Percentiles rank a stretch among this genome's conserved stretches.
These are phyloP conservation scores for Oceanodroma tethys DNA, from an alignment of 2,113 vertebrate species.

Conservation along the genomic window DNA sequence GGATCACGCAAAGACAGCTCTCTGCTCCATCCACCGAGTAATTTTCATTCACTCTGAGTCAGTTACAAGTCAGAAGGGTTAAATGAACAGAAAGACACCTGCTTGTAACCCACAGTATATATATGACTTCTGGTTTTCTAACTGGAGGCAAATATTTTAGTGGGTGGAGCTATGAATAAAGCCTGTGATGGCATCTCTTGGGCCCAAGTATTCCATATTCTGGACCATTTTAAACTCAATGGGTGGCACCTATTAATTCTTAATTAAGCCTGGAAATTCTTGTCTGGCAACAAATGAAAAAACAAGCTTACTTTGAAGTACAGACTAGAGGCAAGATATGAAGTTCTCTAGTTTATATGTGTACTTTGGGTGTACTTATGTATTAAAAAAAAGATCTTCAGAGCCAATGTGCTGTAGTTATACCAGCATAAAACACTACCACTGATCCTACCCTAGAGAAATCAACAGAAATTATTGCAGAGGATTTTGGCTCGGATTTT, in stretches of 20 bases:
- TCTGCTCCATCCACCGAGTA: background rate
- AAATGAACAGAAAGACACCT: background rate
- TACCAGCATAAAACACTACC: background rate
- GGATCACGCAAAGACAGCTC: background rate
- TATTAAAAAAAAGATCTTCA: background rate
- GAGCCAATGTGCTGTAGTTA: background rate
- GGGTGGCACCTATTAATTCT: slow-evolving; percentile 28
- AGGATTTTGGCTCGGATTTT: background rate
- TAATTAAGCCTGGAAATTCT: slow-evolving; percentile 50
- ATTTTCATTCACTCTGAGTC: background rate
- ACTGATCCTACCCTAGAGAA: background rate
- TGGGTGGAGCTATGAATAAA: background rate
- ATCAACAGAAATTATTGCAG: background rate
- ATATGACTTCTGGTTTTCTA: background rate
- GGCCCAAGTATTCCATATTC: background rate
- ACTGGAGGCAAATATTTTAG: background rate
- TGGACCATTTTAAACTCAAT: background rate
- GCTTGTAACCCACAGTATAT: background rate
- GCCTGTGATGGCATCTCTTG: background rate
- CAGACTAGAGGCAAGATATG: background rate
- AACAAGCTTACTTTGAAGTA: slow-evolving; percentile 19
- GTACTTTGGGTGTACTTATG: background rate
- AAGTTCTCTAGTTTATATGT: background rate
- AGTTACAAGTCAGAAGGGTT: background rate
- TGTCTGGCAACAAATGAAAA: slow-evolving; percentile 43